A percentile compares a stretch with the other conserved stretches of the same genome.
Evolutionary conservation across 2,797 vertebrate genomes (phyloP).

Genomic region (Pangasius krempfi): DNA sequence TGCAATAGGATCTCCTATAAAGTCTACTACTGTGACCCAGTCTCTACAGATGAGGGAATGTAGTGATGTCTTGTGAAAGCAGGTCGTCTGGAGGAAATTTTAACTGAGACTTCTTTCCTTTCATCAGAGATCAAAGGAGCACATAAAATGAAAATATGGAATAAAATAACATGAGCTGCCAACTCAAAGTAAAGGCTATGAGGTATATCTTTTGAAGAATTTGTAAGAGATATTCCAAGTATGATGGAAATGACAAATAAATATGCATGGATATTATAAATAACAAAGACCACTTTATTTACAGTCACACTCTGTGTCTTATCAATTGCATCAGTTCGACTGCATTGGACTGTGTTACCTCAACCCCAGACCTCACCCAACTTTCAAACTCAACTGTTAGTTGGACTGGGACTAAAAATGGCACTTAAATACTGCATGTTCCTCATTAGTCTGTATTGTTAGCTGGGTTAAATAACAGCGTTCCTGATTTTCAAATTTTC

Average conservation of each 20-base stretch:
- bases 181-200: neutral
- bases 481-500: neutral
- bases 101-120: constrained; percentile 9
- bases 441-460: neutral
- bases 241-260: constrained; percentile 10
- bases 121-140: constrained; percentile 30
- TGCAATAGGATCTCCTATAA: constrained; percentile 3
- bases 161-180: neutral
- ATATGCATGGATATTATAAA: neutral
- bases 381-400: neutral
- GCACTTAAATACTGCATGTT: neutral
- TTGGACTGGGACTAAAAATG: neutral
- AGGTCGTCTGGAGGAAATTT: neutral
- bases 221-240: neutral
- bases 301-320: neutral
- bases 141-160: constrained; percentile 9
- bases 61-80: neutral
- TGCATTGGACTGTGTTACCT: neutral
- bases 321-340: neutral
- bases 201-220: neutral
- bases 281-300: neutral
- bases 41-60: neutral
- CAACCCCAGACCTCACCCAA: neutral
- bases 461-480: neutral
- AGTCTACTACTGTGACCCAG: neutral